Evolutionary conservation across 2,113 vertebrate genomes (phyloP), one percentile per base, ranked within the genome.

Genomic region (Dromas ardeola): DNA sequence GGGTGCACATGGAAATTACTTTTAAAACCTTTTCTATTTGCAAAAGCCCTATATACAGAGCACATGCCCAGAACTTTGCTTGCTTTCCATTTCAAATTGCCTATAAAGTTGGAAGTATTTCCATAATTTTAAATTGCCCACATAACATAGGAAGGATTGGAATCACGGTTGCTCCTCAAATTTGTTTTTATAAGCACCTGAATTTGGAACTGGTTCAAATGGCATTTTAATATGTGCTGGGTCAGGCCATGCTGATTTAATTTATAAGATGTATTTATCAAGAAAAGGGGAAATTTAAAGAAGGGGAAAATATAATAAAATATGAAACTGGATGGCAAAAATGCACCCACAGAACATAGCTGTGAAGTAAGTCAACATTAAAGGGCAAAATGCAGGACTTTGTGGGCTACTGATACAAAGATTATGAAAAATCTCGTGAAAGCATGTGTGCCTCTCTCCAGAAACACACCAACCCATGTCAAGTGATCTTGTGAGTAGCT

Each of bases 131-230:
- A 94, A 96, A 94, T 92, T 97, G 90, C 76, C 93, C 87, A 83
- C 86, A 71, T 92, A 98, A 86, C 87, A 95, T 79, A 77, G 83
- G 81, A 96, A 71, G n/a, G 82, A 88, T 97, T 96, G 94, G 90
- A 97, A 90, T 93, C 94, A 95, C 18, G 26, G 77, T 93, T 94
- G 59, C 88, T 91, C 55, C 84, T 97, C 93, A 91, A 66, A 95
- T 95, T 96, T 98, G 91, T 95, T 98, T 98, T 98, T 96, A 96
- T 96, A 97, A 96, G 96, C 92, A 98, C 97, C 97, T 97, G 97
- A 96, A 97, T 96, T 96, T 97, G 93, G 93, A 95, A 88, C 49
- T 8, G 49, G 83, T 67, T 97, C 94, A 97, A 97, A 79, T 73
- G 40, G 45, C 15, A 90, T 93, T 96, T 95, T 85, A 97, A 88